phyloP scores from a whole-genome alignment of 1,140 invertebrate genomes.

The Ectropis grisescens region DNA sequence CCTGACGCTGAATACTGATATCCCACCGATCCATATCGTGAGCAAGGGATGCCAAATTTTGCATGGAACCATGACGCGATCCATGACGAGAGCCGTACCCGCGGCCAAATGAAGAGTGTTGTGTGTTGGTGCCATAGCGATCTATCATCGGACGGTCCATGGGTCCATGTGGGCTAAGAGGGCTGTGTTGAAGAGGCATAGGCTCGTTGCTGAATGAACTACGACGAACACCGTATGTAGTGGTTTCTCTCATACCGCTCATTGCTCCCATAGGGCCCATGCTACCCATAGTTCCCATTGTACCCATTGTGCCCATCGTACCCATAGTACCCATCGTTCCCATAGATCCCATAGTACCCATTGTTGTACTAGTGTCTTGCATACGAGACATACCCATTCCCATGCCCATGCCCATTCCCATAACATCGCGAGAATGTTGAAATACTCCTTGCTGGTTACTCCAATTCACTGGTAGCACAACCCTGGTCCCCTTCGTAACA shows the following conservation, averaged over 20 bases:
- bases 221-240: slow-evolving; percentile 53
- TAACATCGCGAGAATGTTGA: slow-evolving; percentile 57
- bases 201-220: slow-evolving; percentile 64
- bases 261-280: slow-evolving; percentile 40
- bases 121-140: slow-evolving; percentile 41
- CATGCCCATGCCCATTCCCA: slow-evolving; percentile 45
- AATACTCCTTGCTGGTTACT: slow-evolving; percentile 55
- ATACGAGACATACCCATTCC: slow-evolving; percentile 37
- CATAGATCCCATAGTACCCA: slow-evolving; percentile 12
- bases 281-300: slow-evolving; percentile 25
- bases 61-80: slow-evolving; percentile 55
- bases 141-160: slow-evolving; percentile 53
- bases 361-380: slow-evolving; percentile 37
- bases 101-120: slow-evolving; percentile 45
- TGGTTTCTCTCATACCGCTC: slow-evolving; percentile 52
- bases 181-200: slow-evolving; percentile 52
- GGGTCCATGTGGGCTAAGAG: slow-evolving; percentile 57
- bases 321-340: slow-evolving; percentile 24
- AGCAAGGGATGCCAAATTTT: slow-evolving; percentile 61
- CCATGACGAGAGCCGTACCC: slow-evolving; percentile 48
- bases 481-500: slow-evolving; percentile 75
- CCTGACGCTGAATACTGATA: slow-evolving; percentile 71
- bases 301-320: slow-evolving; percentile 21
- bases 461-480: slow-evolving; percentile 71
- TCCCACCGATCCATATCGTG: slow-evolving; percentile 74